A percentile compares a stretch with the other conserved stretches of the same genome.
phyloP scores from a whole-genome alignment of 1,140 invertebrate species.

The Lordiphosa mommai region DNA sequence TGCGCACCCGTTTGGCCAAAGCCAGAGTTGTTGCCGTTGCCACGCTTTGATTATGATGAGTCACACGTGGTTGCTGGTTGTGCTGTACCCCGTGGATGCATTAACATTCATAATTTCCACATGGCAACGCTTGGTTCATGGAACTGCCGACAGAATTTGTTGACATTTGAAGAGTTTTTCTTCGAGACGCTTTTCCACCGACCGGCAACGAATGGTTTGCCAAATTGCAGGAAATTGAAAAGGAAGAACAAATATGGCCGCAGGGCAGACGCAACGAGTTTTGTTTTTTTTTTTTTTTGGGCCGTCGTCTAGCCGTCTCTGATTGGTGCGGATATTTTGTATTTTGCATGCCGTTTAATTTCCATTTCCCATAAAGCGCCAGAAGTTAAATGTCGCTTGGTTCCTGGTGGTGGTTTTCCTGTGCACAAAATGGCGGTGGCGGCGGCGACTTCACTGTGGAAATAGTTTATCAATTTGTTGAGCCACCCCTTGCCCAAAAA shows the following conservation, averaged over 20 bases:
- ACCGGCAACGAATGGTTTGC: conserved; percentile 15
- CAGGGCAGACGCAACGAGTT: conserved; percentile 26
- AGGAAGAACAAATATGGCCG: conserved; percentile 68
- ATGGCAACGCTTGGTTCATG: conserved; percentile 55
- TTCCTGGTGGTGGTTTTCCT: conserved; percentile 27
- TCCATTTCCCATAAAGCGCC: conserved; percentile 23
- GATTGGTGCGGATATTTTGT: conserved; percentile 57
- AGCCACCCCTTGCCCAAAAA: conserved; percentile 35
- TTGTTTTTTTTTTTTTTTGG: conserved; percentile 24
- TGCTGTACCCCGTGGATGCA: conserved; percentile 31
- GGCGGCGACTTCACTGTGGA: conserved; percentile 32
- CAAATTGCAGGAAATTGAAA: conserved; percentile 69
- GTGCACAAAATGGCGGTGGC: conserved; percentile 55
- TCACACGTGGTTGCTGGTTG: conserved; percentile 44
- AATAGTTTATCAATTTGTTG: conserved; percentile 33
- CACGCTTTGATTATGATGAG: conserved; percentile 66
- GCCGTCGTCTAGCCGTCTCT: conserved; percentile 25
- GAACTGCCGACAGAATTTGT: conserved; percentile 20
- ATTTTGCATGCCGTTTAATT: conserved; percentile 65
- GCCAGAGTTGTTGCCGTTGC: conserved; percentile 18
- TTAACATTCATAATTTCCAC: conserved; percentile 75
- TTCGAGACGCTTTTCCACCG: conserved; percentile 19
- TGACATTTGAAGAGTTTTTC: conserved; percentile 58
- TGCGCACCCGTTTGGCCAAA: conserved; percentile 60
- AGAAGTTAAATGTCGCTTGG: conserved; percentile 1